Evolutionary conservation across 2,797 vertebrate genomes (phyloP).

Genomic region (Hyperoplus immaculatus): DNA sequence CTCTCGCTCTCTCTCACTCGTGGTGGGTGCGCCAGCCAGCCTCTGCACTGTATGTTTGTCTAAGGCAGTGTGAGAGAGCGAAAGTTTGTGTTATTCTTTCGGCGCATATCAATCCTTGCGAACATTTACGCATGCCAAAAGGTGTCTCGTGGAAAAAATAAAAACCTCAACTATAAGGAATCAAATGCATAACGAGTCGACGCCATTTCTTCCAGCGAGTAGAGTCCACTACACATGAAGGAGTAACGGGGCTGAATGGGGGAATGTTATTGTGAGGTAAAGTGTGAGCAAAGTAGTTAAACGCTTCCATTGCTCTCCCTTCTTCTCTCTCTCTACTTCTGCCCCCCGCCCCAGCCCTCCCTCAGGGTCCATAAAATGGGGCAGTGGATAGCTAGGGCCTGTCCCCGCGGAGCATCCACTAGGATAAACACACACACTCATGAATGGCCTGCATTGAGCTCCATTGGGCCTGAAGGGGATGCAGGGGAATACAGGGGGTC

Average conservation of each 20-base stretch:
- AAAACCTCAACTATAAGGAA: conserved; percentile 37
- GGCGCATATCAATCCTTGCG: conserved; percentile 61
- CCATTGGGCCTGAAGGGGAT: conserved; percentile 77
- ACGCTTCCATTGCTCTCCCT: conserved; percentile 60
- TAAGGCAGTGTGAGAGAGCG: conserved; percentile 77
- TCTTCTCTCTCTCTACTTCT: conserved; percentile 38
- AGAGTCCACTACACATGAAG: conserved; percentile 35
- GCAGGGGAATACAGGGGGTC: conserved; percentile 84
- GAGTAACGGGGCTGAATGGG: conserved; percentile 20
- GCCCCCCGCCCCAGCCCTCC: conserved; percentile 60
- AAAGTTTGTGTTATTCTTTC: conserved; percentile 78
- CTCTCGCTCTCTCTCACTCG: conserved; percentile 49
- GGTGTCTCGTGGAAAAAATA: conserved; percentile 41
- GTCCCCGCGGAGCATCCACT: conserved; percentile 89
- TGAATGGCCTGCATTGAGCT: conserved; percentile 93
- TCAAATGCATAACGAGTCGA: conserved; percentile 38
- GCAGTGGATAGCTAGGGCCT: conserved; percentile 84
- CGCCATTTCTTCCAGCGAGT: conserved; percentile 23
- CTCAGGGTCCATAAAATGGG: conserved; percentile 89
- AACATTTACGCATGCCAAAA: conserved; percentile 43
- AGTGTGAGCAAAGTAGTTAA: conserved; percentile 70
- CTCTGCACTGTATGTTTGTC: conserved; percentile 75
- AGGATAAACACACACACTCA: conserved; percentile 91
- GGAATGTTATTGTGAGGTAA: conserved; percentile 65
- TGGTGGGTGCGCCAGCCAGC: conserved; percentile 44